Evolutionary conservation across 1,140 invertebrate species (phyloP).

Genomic region (Bicyclus anynana): DNA sequence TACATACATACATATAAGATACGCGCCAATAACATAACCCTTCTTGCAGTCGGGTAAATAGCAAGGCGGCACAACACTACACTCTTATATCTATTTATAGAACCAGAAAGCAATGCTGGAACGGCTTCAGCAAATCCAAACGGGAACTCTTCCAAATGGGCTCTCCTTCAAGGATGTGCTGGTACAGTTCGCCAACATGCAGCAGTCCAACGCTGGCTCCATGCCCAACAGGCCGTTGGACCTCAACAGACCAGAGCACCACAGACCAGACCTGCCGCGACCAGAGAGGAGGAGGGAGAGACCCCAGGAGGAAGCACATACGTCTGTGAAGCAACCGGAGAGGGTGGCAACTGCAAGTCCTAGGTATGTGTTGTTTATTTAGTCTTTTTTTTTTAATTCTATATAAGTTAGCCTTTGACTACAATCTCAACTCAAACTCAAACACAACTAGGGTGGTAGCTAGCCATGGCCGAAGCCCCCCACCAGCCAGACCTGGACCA

Average conservation of each 20-base stretch:
- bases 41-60: too few species aligned
- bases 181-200: constrained; percentile 85
- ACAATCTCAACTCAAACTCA: too few species aligned
- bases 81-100: constrained; percentile 32
- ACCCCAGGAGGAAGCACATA: constrained; percentile 41
- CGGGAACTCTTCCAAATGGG: constrained; percentile 56
- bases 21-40: too few species aligned
- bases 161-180: constrained; percentile 86
- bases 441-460: too few species aligned
- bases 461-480: too few species aligned
- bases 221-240: constrained; percentile 50
- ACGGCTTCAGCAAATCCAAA: constrained; percentile 62
- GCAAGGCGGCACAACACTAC: too few species aligned
- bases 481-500: too few species aligned
- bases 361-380: constrained; percentile 10
- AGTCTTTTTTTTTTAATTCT: background rate
- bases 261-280: constrained; percentile 24
- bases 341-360: constrained; percentile 53
- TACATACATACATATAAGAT: too few species aligned
- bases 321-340: constrained; percentile 42
- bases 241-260: constrained; percentile 48
- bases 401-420: too few species aligned
- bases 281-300: constrained; percentile 46
- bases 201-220: constrained; percentile 46
- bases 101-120: constrained; percentile 71